Percentiles rank a stretch among this genome's conserved stretches.
These are phyloP conservation scores for Caranx ignobilis DNA, from an alignment of 2,113 vertebrate genomes.

Conservation along the genomic window DNA sequence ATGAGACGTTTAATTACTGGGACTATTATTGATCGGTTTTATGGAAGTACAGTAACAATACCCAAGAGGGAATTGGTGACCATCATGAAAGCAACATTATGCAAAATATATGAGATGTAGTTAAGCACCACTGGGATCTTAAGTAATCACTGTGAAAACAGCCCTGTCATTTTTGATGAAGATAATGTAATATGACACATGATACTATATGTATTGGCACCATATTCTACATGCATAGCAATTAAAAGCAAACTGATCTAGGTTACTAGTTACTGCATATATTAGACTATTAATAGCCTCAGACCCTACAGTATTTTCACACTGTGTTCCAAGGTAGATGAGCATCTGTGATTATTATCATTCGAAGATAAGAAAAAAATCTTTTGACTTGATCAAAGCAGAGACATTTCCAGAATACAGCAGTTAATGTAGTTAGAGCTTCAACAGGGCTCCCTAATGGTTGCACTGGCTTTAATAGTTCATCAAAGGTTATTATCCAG, in stretches of 20 bases:
- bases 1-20: background rate
- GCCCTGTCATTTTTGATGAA: background rate
- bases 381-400: background rate
- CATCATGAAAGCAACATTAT: conserved; percentile 4
- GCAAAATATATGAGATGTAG: background rate
- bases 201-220: background rate
- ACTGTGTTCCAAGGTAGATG: background rate
- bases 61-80: background rate
- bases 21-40: background rate
- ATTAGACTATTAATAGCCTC: background rate
- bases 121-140: background rate
- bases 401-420: background rate
- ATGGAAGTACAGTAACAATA: background rate
- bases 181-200: conserved; percentile 1
- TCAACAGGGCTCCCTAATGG: background rate
- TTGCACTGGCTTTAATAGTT: background rate
- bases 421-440: background rate
- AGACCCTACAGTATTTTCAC: background rate
- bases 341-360: background rate
- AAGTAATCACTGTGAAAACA: background rate
- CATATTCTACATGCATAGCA: background rate
- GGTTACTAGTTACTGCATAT: background rate
- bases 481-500: conserved; percentile 16
- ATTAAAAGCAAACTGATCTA: background rate
- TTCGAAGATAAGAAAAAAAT: background rate